Conservation (phyloP, 2,797 vertebrate species). For the Alca torda region DNA sequence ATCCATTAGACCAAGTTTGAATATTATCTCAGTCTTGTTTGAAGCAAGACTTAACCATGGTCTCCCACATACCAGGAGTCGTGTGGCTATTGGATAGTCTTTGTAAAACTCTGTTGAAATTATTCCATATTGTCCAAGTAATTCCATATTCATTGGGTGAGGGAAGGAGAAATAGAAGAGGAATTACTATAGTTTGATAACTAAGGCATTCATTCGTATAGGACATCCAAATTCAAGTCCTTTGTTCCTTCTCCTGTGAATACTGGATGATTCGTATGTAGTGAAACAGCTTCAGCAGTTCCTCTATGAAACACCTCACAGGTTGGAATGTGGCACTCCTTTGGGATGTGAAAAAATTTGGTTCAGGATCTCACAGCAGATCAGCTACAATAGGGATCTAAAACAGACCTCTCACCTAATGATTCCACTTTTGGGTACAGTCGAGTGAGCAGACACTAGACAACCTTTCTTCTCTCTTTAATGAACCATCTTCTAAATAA, state of each 20-base stretch:
- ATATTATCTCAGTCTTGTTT: neutral
- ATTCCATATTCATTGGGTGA: neutral
- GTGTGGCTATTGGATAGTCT: neutral
- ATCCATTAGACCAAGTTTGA: neutral
- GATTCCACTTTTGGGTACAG: neutral
- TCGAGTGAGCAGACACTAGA: rapidly evolving
- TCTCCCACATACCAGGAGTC: neutral
- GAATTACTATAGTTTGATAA: neutral
- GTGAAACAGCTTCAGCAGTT: neutral
- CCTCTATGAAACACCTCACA: neutral
- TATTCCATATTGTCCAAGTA: neutral
- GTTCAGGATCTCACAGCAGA: neutral
- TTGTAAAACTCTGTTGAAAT: neutral
- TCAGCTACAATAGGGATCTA: neutral
- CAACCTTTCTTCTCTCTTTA: neutral
- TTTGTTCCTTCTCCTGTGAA: neutral
- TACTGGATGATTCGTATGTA: neutral
- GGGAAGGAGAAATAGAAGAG: neutral
- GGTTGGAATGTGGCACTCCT: neutral
- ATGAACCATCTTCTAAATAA: neutral
- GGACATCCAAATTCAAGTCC: neutral
- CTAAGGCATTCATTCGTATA: neutral
- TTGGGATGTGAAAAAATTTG: neutral
- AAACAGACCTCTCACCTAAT: neutral
- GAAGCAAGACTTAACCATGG: neutral